Percentiles rank a stretch among this genome's conserved stretches.
phyloP scores from a whole-genome alignment of 37 sponge, comb jelly and placozoan genomes.

The Ephydatia muelleri region DNA sequence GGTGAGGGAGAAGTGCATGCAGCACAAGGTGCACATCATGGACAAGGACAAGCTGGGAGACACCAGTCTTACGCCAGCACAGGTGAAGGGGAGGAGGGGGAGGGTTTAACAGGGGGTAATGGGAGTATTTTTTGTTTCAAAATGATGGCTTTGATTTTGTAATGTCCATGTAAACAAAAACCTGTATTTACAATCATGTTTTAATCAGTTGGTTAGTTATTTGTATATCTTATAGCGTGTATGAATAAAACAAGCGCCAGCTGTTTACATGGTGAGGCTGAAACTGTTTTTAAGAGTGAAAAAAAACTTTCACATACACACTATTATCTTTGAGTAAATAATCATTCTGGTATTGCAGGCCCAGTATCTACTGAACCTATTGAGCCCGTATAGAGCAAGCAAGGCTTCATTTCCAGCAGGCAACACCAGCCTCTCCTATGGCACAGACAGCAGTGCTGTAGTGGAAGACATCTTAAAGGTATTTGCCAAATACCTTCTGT shows the following conservation, averaged over 20 bases:
- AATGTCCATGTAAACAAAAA: too few relatives aligned
- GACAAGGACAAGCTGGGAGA: constrained; percentile 72
- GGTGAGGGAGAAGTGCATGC: constrained; percentile 80
- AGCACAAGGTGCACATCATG: constrained; percentile 50
- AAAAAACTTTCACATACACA: too few relatives aligned
- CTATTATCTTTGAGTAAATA: too few relatives aligned
- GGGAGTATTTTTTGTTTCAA: background rate
- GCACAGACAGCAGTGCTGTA: constrained; percentile 16
- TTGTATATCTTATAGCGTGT: too few relatives aligned
- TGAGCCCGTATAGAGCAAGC: constrained; percentile 45
- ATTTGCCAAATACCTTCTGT: too few relatives aligned
- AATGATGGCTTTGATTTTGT: too few relatives aligned
- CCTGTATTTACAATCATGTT: background rate
- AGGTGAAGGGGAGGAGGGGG: constrained; percentile 18
- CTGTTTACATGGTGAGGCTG: too few relatives aligned
- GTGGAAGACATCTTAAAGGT: constrained; percentile 52
- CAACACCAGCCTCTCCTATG: background rate
- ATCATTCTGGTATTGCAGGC: too few relatives aligned
- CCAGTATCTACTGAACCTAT: constrained; percentile 58
- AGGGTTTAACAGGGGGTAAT: background rate
- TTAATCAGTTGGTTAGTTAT: background rate
- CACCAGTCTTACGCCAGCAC: constrained; percentile 51
- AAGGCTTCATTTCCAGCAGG: background rate
- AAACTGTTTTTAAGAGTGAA: too few relatives aligned
- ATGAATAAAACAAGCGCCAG: too few relatives aligned